Evolutionary conservation across 64 coral and sea anemone species (phyloP).

Genomic region (Porites australiensis): DNA sequence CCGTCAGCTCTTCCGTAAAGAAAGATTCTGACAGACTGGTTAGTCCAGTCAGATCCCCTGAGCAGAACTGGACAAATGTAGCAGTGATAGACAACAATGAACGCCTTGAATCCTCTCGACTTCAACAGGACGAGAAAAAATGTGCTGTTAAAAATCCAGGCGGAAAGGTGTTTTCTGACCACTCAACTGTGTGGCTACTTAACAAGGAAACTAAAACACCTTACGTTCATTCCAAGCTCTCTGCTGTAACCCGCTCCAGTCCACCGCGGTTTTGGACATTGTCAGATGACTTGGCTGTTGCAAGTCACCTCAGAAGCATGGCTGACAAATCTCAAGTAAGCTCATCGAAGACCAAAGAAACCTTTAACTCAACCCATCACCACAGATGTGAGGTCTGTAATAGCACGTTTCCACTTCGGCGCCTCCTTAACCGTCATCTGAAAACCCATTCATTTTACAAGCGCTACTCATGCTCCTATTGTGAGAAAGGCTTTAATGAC

Average conservation of each 20-base stretch:
- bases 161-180: slow-evolving; percentile 1
- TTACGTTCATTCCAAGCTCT: not conserved
- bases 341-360: not conserved
- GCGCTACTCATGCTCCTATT: slow-evolving; percentile 87
- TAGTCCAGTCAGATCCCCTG: not conserved
- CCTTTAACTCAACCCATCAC: not conserved
- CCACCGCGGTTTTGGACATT: not conserved
- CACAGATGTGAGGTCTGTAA: slow-evolving; percentile 88
- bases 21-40: not conserved
- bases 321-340: slow-evolving; percentile 6
- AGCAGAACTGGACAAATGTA: not conserved
- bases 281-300: not conserved
- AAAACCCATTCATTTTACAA: slow-evolving; percentile 99
- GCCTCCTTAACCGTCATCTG: slow-evolving; percentile 85
- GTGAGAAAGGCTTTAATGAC: slow-evolving; percentile 98
- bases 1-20: not conserved
- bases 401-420: slow-evolving; percentile 71
- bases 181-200: not conserved
- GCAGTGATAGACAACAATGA: not conserved
- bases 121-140: not conserved
- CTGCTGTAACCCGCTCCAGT: not conserved
- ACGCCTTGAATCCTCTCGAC: not conserved
- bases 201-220: slow-evolving; percentile 11
- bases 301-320: not conserved
- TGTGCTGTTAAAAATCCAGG: not conserved